These are phyloP conservation scores for Chloroclysta siterata DNA, from an alignment of 2,888 invertebrate species.

Conservation along the genomic window DNA sequence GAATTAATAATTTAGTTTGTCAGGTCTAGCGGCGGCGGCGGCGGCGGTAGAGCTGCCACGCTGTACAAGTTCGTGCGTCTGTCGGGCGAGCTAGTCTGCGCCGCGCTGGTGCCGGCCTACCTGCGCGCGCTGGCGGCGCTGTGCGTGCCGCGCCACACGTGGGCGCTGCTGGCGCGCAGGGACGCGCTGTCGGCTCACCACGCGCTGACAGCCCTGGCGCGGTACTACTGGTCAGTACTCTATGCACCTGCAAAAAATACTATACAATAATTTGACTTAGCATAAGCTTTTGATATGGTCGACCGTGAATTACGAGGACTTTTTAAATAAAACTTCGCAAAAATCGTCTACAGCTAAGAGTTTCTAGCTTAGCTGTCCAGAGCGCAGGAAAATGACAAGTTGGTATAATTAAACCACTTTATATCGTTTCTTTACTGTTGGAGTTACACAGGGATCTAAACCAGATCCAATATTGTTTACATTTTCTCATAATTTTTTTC, in stretches of 20 bases:
- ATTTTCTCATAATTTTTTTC: background rate
- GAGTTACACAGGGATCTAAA: background rate
- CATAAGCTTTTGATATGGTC: background rate
- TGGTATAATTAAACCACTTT: background rate
- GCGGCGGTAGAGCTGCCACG: constrained; percentile 88
- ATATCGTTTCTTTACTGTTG: background rate
- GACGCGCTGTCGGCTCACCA: constrained; percentile 74
- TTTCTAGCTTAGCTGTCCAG: background rate
- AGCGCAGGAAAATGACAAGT: background rate
- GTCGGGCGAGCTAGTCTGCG: constrained; percentile 93
- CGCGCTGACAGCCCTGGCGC: constrained; percentile 86
- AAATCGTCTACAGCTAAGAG: background rate
- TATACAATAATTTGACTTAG: background rate
- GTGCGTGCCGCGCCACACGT: constrained; percentile 90
- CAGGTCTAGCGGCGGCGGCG: constrained; percentile 35
- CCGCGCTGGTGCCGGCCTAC: constrained; percentile 94
- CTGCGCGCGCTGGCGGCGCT: constrained; percentile 94
- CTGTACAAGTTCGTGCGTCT: constrained; percentile 96
- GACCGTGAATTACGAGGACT: background rate
- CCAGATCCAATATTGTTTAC: background rate
- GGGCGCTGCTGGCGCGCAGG: constrained; percentile 79
- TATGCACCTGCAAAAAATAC: background rate
- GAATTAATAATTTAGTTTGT: background rate
- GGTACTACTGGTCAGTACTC: constrained; percentile 86
- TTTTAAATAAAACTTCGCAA: background rate